phyloP scores from a whole-genome alignment of 2,888 invertebrate species.

The Aethes cnicana region DNA sequence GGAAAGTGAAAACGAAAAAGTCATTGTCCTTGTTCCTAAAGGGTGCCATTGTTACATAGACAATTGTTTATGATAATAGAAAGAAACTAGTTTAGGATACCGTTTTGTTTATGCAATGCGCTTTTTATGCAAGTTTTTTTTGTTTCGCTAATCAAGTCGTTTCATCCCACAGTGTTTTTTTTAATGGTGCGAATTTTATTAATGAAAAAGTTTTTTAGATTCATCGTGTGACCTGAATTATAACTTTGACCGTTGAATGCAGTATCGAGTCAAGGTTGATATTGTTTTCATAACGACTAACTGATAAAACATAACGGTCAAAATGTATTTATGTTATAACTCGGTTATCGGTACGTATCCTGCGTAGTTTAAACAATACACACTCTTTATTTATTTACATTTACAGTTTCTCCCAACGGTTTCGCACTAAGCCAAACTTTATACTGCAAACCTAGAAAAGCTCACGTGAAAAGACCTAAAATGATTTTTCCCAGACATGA shows the following conservation, averaged over 20 bases:
- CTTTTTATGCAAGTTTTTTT: conserved; percentile 16
- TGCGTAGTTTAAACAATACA: background rate
- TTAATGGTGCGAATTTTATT: no score
- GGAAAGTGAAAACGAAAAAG: conserved; percentile 15
- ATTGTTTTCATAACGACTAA: conserved; percentile 5
- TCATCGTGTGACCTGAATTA: background rate
- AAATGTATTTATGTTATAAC: background rate
- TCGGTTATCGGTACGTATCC: background rate
- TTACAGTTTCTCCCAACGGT: no score
- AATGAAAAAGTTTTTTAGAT: no score
- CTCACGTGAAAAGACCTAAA: no score
- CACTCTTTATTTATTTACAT: background rate
- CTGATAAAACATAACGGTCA: conserved; percentile 7
- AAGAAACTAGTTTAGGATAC: conserved; percentile 19
- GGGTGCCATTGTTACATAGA: conserved; percentile 17
- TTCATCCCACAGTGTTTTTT: background rate
- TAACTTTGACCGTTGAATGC: background rate
- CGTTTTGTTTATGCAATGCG: conserved; percentile 23
- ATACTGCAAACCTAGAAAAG: no score
- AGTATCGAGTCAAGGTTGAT: background rate
- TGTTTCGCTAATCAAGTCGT: background rate
- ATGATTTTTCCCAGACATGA: no score
- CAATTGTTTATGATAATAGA: conserved; percentile 24
- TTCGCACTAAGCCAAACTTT: no score
- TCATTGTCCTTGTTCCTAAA: conserved; percentile 15